Evolutionary conservation across 2,888 invertebrate species (phyloP).

Genomic region (Papilio elwesi): DNA sequence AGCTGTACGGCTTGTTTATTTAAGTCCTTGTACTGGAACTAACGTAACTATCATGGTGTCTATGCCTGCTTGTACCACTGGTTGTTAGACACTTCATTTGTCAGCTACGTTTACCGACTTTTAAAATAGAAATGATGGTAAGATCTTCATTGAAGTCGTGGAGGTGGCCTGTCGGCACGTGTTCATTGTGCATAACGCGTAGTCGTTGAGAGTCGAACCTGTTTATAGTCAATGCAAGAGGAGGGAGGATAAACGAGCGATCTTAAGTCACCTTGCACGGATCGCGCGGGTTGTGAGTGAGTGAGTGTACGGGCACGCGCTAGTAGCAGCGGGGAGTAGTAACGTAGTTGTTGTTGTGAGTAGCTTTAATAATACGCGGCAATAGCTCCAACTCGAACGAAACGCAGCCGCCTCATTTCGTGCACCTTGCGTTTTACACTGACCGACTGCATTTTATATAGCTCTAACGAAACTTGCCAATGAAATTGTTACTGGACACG

Average conservation of each 20-base stretch:
- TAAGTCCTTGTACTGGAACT: not conserved
- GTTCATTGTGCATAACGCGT: not conserved
- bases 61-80: too few relatives aligned
- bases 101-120: too few relatives aligned
- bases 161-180: not conserved
- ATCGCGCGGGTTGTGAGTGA: too few relatives aligned
- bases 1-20: not conserved
- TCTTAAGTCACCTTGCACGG: not conserved
- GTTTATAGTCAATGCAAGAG: not conserved
- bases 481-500: not conserved
- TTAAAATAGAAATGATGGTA: too few relatives aligned
- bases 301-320: too few relatives aligned
- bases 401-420: constrained; percentile 1
- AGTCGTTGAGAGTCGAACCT: not conserved
- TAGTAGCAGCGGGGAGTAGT: constrained; percentile 3
- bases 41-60: not conserved
- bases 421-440: not conserved
- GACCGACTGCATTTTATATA: not conserved
- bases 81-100: not conserved
- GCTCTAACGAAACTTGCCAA: not conserved
- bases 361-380: constrained; percentile 26
- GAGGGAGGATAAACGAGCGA: not conserved
- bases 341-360: constrained; percentile 27
- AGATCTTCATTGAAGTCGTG: not conserved
- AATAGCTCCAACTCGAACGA: not conserved